Evolutionary conservation across 2,113 vertebrate species (phyloP).

Genomic region (Struthidea cinerea): DNA sequence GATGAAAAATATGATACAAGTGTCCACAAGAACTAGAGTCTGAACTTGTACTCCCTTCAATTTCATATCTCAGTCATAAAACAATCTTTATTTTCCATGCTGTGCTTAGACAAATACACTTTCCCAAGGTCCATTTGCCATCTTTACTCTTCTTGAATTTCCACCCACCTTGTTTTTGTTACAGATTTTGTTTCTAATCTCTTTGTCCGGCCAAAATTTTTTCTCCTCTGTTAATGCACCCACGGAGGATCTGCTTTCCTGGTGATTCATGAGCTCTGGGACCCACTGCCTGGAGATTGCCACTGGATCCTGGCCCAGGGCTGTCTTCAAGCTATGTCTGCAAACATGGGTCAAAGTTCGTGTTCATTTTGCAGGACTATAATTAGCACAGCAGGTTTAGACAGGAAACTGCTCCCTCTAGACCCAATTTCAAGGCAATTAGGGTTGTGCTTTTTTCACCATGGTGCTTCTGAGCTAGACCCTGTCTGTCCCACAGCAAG

Average conservation of each 20-base stretch:
- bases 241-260: neutral
- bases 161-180: neutral
- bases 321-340: neutral
- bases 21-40: neutral
- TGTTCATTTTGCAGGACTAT: neutral
- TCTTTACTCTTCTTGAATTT: neutral
- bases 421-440: neutral
- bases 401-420: neutral
- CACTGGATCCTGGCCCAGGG: neutral
- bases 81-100: neutral
- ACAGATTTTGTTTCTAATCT: neutral
- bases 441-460: neutral
- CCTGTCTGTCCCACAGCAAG: neutral
- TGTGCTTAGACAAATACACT: neutral
- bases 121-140: neutral
- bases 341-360: neutral
- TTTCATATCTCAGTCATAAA: neutral
- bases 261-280: neutral
- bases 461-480: neutral
- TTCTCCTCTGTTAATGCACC: neutral
- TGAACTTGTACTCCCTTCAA: neutral
- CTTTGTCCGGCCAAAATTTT: neutral
- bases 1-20: neutral
- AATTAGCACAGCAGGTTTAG: conserved; percentile 7
- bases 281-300: neutral